A percentile compares a stretch with the other conserved stretches of the same genome.
Evolutionary conservation across 1,140 invertebrate species (phyloP).

Genomic region (Leptoteleia sp.): DNA sequence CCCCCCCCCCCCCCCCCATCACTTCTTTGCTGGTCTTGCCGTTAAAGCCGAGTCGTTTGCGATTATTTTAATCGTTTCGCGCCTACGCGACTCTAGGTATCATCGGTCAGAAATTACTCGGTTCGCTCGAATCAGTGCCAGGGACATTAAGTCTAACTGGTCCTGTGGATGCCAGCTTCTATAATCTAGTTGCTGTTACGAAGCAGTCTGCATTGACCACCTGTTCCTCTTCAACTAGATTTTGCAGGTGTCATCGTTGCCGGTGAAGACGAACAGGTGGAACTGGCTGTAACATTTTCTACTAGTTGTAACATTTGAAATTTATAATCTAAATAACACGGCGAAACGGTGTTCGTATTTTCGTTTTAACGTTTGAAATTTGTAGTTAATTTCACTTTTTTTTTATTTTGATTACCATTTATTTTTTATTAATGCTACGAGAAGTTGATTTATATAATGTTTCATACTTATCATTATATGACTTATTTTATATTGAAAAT

Average conservation of each 20-base stretch:
- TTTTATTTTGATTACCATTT: no score
- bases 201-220: conserved; percentile 35
- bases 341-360: no score
- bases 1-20: no score
- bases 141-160: conserved; percentile 9
- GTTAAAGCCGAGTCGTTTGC: neutral
- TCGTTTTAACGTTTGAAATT: no score
- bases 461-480: no score
- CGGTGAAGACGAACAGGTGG: neutral
- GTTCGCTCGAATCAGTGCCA: conserved; percentile 46
- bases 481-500: no score
- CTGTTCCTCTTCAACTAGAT: conserved; percentile 24
- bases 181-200: no score
- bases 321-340: no score
- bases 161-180: conserved; percentile 3
- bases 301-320: no score
- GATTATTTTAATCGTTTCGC: conserved; percentile 14
- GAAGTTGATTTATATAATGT: no score
- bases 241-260: conserved; percentile 11
- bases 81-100: conserved; percentile 1
- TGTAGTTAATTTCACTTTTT: no score
- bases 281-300: neutral
- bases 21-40: neutral
- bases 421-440: no score
- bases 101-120: neutral